Evolutionary conservation across 2,888 invertebrate genomes (phyloP).

Genomic region (Dryococelus australis): DNA sequence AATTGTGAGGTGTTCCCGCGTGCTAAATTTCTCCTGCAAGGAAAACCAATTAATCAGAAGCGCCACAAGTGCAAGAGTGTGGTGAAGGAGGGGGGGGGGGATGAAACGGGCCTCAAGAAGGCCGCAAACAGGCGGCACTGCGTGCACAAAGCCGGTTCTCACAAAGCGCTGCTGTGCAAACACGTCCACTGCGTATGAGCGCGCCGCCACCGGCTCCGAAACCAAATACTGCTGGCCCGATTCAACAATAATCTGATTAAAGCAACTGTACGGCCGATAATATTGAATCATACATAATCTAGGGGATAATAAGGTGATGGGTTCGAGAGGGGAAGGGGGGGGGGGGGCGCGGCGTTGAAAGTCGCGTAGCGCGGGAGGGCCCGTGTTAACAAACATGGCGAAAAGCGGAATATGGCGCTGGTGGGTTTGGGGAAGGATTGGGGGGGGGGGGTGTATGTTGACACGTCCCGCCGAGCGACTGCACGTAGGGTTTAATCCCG

Average conservation of each 20-base stretch:
- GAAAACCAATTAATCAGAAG: too few species aligned
- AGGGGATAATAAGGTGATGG: slow-evolving; percentile 26
- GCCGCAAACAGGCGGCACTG: background rate
- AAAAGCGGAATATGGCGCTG: background rate
- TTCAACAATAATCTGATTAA: slow-evolving; percentile 29
- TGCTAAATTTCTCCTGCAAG: too few species aligned
- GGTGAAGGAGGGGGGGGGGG: too few species aligned
- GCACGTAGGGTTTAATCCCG: background rate
- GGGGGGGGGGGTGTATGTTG: background rate
- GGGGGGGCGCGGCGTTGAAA: background rate
- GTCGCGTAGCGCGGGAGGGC: background rate
- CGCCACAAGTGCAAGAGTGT: too few species aligned
- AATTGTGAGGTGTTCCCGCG: too few species aligned
- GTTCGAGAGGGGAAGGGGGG: background rate
- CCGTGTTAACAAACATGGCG: slow-evolving; percentile 8
- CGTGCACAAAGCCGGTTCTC: background rate
- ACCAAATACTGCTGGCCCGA: background rate
- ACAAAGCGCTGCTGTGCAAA: background rate
- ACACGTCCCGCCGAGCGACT: background rate
- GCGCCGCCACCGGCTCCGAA: background rate
- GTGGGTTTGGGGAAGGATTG: too few species aligned
- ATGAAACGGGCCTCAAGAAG: too few species aligned
- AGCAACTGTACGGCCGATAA: slow-evolving; percentile 26
- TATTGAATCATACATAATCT: slow-evolving; percentile 30
- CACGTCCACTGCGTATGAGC: background rate